Base-by-base conservation (phyloP, 1,140 invertebrate genomes). In the Drosophila nigrodunni region DNA sequence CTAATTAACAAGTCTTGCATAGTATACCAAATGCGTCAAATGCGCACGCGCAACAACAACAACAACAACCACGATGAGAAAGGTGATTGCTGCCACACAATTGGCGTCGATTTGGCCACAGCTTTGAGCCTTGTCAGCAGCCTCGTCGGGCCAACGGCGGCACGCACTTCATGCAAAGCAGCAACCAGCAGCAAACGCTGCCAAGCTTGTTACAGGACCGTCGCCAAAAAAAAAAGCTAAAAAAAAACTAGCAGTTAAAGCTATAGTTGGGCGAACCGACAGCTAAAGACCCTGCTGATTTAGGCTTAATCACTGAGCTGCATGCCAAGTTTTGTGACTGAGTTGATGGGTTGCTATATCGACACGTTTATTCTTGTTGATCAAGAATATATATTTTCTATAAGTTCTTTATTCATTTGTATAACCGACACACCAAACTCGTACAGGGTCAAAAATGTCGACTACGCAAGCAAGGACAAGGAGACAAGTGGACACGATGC, bases 1-100 rank as follows among this genome's bases (percentile, higher is more conserved):
- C 83, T 87, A 83, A 87, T 87, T 87, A 87, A 87, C 77, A 87
- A 87, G 82, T 88, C 61, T 57, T 37, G 72, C 60, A 65, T 76
- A 60, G 44, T 43, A 67, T 46, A 21, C 49, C 41, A 68, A 77
- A 76, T 60, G 68, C 60, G 54, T 72, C 61, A 76, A 76, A 59
- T 72, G 74, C 68, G 73, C 67, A 72, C 59, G 68, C 73, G 68
- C 74, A 74, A 43, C 64, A 54, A 37, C 54, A 43, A 34, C 54
- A 41, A 30, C 43, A 57, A n/a, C 60, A 54, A 7, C 46, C 9
- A 35, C 44, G 46, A 50, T 50, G 34, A n/a, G 30, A 54, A 64
- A 75, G 54, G 60, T 59, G 72, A 69, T 74, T 74, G 66, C 59
- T 74, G 72, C 68, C 69, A 77, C 74, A 79, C 77, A 76, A 79